phyloP scores from a whole-genome alignment of 92 coral and sea anemone species.

The Actinostola sp. region DNA sequence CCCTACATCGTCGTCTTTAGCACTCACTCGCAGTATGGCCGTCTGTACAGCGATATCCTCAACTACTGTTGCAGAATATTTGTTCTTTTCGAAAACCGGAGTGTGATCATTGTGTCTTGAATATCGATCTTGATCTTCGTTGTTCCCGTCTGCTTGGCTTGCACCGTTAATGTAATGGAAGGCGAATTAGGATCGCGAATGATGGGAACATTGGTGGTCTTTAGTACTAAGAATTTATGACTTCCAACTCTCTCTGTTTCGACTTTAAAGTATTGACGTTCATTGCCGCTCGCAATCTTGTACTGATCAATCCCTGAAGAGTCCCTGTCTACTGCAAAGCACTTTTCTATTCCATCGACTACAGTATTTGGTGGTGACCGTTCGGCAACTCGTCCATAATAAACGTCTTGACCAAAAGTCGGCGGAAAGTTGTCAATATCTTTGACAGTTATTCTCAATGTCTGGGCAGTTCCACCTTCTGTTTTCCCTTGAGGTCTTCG shows the following conservation, averaged over 20 bases:
- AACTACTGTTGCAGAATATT: conserved; percentile 45
- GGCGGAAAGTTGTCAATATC: conserved; percentile 78
- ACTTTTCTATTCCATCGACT: conserved; percentile 74
- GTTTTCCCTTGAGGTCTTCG: conserved; percentile 57
- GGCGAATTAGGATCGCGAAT: conserved; percentile 55
- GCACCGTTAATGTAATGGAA: conserved; percentile 61
- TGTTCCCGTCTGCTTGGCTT: conserved; percentile 57
- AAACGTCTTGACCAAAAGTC: conserved; percentile 61
- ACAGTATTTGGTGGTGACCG: conserved; percentile 36
- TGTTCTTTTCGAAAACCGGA: conserved; percentile 45
- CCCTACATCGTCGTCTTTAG: conserved; percentile 71
- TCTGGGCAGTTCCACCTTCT: conserved; percentile 66
- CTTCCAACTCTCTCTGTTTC: conserved; percentile 19
- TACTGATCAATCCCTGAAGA: conserved; percentile 35
- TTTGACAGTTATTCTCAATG: conserved; percentile 61
- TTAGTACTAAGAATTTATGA: conserved; percentile 63
- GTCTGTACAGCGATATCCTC: conserved; percentile 61
- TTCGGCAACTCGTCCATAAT: conserved; percentile 68
- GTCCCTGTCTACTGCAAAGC: conserved; percentile 79
- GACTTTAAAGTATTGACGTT: conserved; percentile 60
- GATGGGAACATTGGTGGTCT: conserved; percentile 57
- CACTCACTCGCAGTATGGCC: conserved; percentile 65
- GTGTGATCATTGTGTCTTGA: conserved; percentile 56
- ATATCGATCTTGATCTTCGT: conserved; percentile 53
- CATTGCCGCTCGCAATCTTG: conserved; percentile 78